Percentiles rank a stretch among this genome's conserved stretches.
phyloP scores from a whole-genome alignment of 2,888 invertebrate genomes.

The Glyphotaelius pellucidus region DNA sequence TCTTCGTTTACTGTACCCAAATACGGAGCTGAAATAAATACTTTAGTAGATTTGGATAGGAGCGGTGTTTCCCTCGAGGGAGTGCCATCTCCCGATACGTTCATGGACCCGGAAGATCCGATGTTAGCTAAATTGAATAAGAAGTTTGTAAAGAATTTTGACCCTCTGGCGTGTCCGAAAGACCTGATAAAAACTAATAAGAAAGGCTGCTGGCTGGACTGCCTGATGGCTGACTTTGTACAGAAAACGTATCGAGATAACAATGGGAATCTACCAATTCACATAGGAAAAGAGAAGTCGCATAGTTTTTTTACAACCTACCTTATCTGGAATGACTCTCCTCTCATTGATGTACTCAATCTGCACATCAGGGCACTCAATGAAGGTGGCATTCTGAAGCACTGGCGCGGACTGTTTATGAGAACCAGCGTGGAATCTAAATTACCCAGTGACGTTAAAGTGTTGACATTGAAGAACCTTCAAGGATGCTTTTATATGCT shows the following conservation, averaged over 20 bases:
- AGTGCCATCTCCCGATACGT: slow-evolving; percentile 73
- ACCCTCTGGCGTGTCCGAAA: slow-evolving; percentile 71
- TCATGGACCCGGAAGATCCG: slow-evolving; percentile 72
- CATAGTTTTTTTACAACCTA: slow-evolving; percentile 73
- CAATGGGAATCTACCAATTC: slow-evolving; percentile 73
- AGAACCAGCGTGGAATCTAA: not conserved
- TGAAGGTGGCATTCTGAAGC: slow-evolving; percentile 73
- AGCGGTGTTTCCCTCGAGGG: slow-evolving; percentile 74
- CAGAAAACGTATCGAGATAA: slow-evolving; percentile 71
- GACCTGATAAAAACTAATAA: slow-evolving; percentile 70
- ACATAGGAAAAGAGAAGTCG: slow-evolving; percentile 72
- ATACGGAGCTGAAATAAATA: slow-evolving; percentile 73
- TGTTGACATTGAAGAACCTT: slow-evolving; percentile 50
- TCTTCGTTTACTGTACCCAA: slow-evolving; percentile 74
- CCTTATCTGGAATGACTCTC: slow-evolving; percentile 71
- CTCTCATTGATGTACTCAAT: slow-evolving; percentile 70
- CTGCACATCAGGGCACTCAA: slow-evolving; percentile 70
- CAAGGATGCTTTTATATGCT: slow-evolving; percentile 54
- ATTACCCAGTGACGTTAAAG: slow-evolving; percentile 25
- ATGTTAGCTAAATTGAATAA: slow-evolving; percentile 72
- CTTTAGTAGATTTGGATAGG: slow-evolving; percentile 73
- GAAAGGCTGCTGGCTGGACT: slow-evolving; percentile 74
- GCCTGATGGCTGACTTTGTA: slow-evolving; percentile 72
- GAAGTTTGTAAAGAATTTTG: slow-evolving; percentile 69
- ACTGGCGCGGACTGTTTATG: slow-evolving; percentile 69